Conservation (phyloP, 2,797 vertebrate genomes). For the Diceros bicornis region DNA sequence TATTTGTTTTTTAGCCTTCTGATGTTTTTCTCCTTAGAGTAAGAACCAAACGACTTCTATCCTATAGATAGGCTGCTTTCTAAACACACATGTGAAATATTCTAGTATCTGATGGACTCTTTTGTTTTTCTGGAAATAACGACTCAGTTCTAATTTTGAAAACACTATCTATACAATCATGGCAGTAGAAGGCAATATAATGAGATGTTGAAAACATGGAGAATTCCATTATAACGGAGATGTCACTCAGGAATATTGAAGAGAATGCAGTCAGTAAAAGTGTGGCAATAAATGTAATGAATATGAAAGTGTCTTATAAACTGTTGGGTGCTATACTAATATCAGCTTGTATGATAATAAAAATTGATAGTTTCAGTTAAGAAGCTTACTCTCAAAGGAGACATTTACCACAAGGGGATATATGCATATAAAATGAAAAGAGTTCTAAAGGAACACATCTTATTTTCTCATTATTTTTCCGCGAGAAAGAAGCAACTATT, state of each 20-base stretch:
- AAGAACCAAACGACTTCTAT: slow-evolving; percentile 77
- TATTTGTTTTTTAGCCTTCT: slow-evolving; percentile 75
- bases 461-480: neutral
- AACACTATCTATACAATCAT: slow-evolving; percentile 74
- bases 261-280: neutral
- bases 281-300: neutral
- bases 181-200: neutral
- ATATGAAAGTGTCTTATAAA: neutral
- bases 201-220: too few species aligned
- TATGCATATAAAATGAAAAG: neutral
- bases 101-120: neutral
- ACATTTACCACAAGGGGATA: neutral
- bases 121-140: neutral
- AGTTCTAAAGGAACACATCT: neutral
- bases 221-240: neutral
- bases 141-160: slow-evolving; percentile 77
- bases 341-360: neutral
- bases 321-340: neutral
- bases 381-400: neutral
- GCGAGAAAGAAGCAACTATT: neutral
- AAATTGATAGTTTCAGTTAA: slow-evolving; percentile 4
- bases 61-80: neutral
- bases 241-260: neutral
- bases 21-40: slow-evolving; percentile 80
- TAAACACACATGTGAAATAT: neutral